Evolutionary conservation across 2,888 invertebrate genomes (phyloP).

Genomic region (Gonocerus acuteangulatus): DNA sequence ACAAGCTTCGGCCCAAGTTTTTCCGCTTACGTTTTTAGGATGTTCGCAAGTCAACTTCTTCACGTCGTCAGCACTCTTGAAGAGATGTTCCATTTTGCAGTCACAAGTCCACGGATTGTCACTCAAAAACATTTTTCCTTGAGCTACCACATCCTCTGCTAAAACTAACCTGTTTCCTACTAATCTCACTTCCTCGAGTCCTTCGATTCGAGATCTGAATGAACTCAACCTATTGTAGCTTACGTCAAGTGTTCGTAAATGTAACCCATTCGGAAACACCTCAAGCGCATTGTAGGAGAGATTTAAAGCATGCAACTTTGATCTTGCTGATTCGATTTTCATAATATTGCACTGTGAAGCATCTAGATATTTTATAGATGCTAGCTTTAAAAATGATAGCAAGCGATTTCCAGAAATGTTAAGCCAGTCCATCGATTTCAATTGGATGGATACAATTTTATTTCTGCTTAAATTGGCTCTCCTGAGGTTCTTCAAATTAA

Average conservation of each 20-base stretch:
- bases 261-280: constrained; percentile 4
- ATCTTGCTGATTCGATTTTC: background rate
- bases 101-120: constrained; percentile 26
- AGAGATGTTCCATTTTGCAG: constrained; percentile 16
- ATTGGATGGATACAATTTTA: background rate
- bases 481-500: background rate
- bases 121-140: constrained; percentile 8
- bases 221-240: constrained; percentile 12
- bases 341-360: constrained; percentile 9
- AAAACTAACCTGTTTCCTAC: constrained; percentile 13
- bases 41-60: constrained; percentile 4
- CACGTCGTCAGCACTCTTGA: background rate
- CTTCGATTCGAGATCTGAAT: constrained; percentile 1
- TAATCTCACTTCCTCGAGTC: background rate
- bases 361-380: constrained; percentile 9
- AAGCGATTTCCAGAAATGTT: constrained; percentile 11
- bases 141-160: constrained; percentile 17
- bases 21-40: constrained; percentile 12
- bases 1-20: constrained; percentile 16
- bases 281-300: constrained; percentile 15
- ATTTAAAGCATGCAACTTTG: constrained; percentile 6
- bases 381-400: background rate
- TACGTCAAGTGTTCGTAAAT: constrained; percentile 5
- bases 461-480: constrained; percentile 10
- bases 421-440: constrained; percentile 14